These are phyloP conservation scores for Theonella swinhoei DNA, from an alignment of 37 sponge, comb jelly and placozoan species.

Conservation along the genomic window DNA sequence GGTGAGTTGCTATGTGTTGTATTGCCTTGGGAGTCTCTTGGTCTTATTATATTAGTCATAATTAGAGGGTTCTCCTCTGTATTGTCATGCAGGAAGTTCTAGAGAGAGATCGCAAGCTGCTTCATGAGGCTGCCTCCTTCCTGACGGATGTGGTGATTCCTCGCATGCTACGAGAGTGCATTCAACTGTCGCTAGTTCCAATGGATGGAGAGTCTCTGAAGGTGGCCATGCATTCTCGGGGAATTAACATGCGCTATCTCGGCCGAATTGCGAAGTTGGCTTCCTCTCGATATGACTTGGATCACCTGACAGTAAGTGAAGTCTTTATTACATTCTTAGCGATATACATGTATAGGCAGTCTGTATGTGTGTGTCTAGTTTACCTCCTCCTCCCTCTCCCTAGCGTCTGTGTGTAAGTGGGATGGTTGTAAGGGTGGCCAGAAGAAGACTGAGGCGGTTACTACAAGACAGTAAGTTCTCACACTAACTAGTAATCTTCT, in stretches of 20 bases:
- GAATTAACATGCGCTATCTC: slow-evolving; percentile 96
- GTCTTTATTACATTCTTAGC: too few relatives aligned
- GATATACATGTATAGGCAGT: background rate
- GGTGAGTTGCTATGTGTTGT: too few relatives aligned
- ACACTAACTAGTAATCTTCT: too few relatives aligned
- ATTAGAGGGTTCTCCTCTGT: too few relatives aligned
- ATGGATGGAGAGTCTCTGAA: slow-evolving; percentile 76
- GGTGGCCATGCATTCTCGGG: slow-evolving; percentile 72
- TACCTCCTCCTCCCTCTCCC: background rate
- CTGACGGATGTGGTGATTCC: slow-evolving; percentile 43
- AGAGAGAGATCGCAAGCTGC: slow-evolving; percentile 53
- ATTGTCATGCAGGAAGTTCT: slow-evolving; percentile 68
- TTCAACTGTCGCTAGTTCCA: slow-evolving; percentile 56
- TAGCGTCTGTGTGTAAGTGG: slow-evolving; percentile 79
- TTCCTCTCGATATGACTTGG: slow-evolving; percentile 50
- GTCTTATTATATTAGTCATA: too few relatives aligned
- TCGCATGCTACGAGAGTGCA: slow-evolving; percentile 64
- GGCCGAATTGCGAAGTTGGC: slow-evolving; percentile 72
- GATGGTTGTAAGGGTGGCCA: slow-evolving; percentile 83
- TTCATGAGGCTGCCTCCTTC: slow-evolving; percentile 40
- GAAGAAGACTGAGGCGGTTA: slow-evolving; percentile 60
- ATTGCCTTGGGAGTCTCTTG: too few relatives aligned
- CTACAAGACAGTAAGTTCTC: slow-evolving; percentile 61
- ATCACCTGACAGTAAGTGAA: slow-evolving; percentile 45
- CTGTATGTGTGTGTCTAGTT: background rate